Conservation (phyloP, 2,113 vertebrate species). For the Lagenorhynchus albirostris region DNA sequence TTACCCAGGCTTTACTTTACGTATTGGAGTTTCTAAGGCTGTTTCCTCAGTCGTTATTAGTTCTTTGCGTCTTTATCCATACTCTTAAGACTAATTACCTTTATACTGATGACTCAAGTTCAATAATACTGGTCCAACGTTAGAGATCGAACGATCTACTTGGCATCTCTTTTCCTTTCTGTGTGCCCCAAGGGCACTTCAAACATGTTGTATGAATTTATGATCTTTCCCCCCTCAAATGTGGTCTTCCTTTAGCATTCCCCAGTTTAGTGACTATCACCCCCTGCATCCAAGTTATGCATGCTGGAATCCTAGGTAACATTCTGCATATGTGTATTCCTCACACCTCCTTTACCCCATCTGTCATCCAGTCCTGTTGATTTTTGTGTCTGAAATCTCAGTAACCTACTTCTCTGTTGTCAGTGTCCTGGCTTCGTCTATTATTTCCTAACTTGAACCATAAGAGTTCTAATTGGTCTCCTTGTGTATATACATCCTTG, state of each 20-base stretch:
- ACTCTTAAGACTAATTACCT: not conserved
- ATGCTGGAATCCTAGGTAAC: not conserved
- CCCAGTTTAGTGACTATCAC: not conserved
- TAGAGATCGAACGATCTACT: not conserved
- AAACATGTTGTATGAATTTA: not conserved
- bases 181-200: not conserved
- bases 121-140: not conserved
- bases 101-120: not conserved
- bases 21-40: not conserved
- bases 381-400: not conserved
- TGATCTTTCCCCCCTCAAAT: not conserved
- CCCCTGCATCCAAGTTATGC: not conserved
- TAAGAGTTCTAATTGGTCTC: not conserved
- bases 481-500: not conserved
- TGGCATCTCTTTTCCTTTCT: not conserved
- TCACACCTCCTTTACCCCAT: not conserved
- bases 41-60: not conserved
- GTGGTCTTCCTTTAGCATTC: not conserved
- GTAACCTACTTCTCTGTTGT: not conserved
- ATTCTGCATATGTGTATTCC: not conserved
- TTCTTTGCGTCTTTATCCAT: not conserved
- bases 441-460: not conserved
- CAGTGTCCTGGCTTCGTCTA: not conserved
- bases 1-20: not conserved
- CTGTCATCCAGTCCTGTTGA: not conserved